Conservation (phyloP, 2,888 invertebrate species). For the Drosophila neoperkinsi region DNA sequence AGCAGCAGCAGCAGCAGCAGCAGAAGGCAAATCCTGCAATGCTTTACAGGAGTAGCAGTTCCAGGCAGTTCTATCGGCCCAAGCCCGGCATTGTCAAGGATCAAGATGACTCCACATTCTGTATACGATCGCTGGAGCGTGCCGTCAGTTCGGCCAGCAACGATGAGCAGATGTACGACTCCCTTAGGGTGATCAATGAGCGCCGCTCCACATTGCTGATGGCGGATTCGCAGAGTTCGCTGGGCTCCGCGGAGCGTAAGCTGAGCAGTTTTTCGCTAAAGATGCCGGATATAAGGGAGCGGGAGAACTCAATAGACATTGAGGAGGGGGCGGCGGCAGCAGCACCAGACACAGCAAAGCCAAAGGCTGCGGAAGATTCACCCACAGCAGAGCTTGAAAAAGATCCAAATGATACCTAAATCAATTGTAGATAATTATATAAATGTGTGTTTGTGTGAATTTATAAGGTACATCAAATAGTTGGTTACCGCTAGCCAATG, state of each 20-base stretch:
- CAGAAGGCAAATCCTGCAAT: conserved; percentile 39
- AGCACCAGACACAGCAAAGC: conserved; percentile 4
- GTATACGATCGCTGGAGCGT: conserved; percentile 70
- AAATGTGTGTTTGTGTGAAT: conserved; percentile 26
- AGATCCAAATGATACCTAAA: conserved; percentile 15
- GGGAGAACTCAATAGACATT: conserved; percentile 68
- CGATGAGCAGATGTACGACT: conserved; percentile 83
- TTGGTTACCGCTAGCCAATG: conserved; percentile 39
- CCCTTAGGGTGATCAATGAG: conserved; percentile 84
- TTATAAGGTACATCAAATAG: conserved; percentile 29
- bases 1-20: conserved; percentile 4
- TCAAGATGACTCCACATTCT: conserved; percentile 83
- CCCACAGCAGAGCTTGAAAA: conserved; percentile 10
- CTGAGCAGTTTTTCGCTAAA: conserved; percentile 73
- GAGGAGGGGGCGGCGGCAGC: conserved; percentile 46
- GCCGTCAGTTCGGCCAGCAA: conserved; percentile 52
- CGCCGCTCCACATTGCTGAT: conserved; percentile 83
- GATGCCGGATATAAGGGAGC: conserved; percentile 73
- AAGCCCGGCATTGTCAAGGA: conserved; percentile 80
- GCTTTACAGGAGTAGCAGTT: conserved; percentile 84
- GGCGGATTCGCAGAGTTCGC: conserved; percentile 83
- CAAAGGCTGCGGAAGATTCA: conserved; percentile 2
- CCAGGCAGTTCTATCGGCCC: conserved; percentile 84
- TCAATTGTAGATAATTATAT: conserved; percentile 30
- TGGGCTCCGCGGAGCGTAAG: conserved; percentile 77